These are phyloP conservation scores for Julus scandinavius DNA, from an alignment of 2,888 invertebrate species.

Conservation along the genomic window DNA sequence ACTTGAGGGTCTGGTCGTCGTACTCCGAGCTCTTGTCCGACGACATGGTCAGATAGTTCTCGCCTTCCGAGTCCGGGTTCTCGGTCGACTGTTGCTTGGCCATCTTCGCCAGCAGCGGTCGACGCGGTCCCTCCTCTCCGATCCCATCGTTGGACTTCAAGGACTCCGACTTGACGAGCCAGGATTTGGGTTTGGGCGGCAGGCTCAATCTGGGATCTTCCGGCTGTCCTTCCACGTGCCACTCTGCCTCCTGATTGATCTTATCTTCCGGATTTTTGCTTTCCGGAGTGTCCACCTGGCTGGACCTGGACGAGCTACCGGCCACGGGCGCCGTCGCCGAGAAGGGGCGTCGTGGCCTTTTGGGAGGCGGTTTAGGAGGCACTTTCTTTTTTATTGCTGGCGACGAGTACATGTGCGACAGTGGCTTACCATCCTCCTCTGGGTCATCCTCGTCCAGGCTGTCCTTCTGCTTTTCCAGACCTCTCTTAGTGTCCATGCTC, in stretches of 20 bases:
- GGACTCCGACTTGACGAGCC: not conserved
- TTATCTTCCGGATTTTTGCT: no score
- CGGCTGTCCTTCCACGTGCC: not conserved
- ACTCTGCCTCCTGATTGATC: no score
- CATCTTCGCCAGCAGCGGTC: conserved; percentile 52
- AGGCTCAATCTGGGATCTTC: not conserved
- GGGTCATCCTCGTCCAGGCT: conserved; percentile 10
- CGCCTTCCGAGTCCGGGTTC: not conserved
- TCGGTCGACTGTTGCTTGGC: not conserved
- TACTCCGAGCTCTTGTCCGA: conserved; percentile 59
- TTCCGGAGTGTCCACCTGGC: not conserved
- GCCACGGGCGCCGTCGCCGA: not conserved
- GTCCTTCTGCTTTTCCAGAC: conserved; percentile 51
- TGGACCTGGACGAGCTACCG: not conserved
- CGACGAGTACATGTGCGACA: not conserved
- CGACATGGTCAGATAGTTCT: conserved; percentile 40
- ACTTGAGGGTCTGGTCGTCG: conserved; percentile 60
- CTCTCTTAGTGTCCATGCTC: not conserved
- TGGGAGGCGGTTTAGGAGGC: conserved; percentile 67
- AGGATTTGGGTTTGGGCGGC: not conserved
- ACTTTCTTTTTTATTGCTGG: conserved; percentile 60
- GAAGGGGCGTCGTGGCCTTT: conserved; percentile 59
- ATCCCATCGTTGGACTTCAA: conserved; percentile 55
- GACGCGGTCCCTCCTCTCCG: conserved; percentile 46
- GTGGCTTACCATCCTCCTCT: not conserved